A percentile compares a stretch with the other conserved stretches of the same genome.
phyloP scores from a whole-genome alignment of 2,113 vertebrate species.

The Tretioscincus oriximinensis region DNA sequence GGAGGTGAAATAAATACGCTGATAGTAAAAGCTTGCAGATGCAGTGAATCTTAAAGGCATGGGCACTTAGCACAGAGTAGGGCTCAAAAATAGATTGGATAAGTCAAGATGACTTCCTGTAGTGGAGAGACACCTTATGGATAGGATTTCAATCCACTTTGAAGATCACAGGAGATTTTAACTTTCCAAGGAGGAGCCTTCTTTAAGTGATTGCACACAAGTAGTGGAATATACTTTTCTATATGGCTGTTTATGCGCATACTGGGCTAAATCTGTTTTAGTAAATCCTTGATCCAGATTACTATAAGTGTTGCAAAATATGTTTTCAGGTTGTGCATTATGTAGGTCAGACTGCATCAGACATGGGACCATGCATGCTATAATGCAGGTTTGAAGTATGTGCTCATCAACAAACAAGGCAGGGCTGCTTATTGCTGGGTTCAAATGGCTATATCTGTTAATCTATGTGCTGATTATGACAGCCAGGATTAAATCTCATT shows the following conservation, averaged over 20 bases:
- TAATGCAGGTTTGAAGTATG: too few species aligned
- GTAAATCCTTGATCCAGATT: too few species aligned
- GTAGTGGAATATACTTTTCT: not conserved
- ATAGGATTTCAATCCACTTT: constrained; percentile 57
- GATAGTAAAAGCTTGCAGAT: constrained; percentile 70
- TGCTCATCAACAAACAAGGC: too few species aligned
- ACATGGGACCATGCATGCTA: too few species aligned
- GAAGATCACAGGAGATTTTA: constrained; percentile 46
- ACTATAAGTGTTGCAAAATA: too few species aligned
- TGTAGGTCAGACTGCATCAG: too few species aligned
- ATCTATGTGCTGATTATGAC: too few species aligned
- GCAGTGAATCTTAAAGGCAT: constrained; percentile 50
- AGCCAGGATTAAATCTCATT: too few species aligned
- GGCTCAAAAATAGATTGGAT: constrained; percentile 65
- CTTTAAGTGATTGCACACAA: not conserved
- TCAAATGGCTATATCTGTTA: too few species aligned
- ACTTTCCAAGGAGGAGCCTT: constrained; percentile 6
- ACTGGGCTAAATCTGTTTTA: not conserved
- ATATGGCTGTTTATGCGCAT: not conserved
- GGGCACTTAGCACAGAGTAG: constrained; percentile 50
- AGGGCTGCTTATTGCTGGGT: too few species aligned
- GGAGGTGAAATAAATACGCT: constrained; percentile 83
- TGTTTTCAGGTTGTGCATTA: too few species aligned
- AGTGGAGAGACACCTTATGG: constrained; percentile 49
- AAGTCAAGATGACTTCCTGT: constrained; percentile 58